Evolutionary conservation across 2,113 vertebrate genomes (phyloP), one percentile per base, ranked within the genome.

Genomic region (Forbesichthys papilliferus): DNA sequence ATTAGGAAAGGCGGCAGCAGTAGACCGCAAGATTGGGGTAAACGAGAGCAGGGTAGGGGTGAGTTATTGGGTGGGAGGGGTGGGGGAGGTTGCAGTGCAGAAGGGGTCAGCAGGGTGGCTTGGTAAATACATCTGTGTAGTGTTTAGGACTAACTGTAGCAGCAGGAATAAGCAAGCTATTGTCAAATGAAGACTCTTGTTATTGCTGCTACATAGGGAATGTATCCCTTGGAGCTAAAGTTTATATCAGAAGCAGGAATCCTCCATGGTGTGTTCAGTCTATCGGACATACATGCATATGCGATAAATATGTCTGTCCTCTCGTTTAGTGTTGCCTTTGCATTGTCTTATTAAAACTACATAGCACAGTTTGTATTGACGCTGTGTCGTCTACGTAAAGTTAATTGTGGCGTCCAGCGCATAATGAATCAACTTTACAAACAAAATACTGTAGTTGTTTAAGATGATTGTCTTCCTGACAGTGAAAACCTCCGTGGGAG

Each of bases 1-100:
- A 91, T 92, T 92, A 91, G 84, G 77, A 73, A 77, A 83, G 87
- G 84, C 84, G 77, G 88, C 87, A 88, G 80, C 69, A 33, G 53
- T 68, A 77, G 79, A 78, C 85, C 83, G 18, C 84, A 80, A 76
- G 51, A 73, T 67, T 70, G 67, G 69, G 75, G 76, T 72, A 61
- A 73, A 75, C 73, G 60, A 75, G 71, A 27, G 9, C 20, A 65
- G 33, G n/a, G 64, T 27, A 18, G 49, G 20, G 36, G 36, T 42
- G 77, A 61, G 60, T 46, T 56, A 57, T n/a, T 51, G 47, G 18
- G 12, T 14, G 42, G 49, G 64, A 72, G 60, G 59, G 60, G 52
- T 67, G 9, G 2, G 75, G 60, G 51, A 68, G 81, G 82, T 83
- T 77, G 80, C 42, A 48, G 72, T 77, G 80, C 42, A 48, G 72